Conservation (phyloP, 2,797 vertebrate species). For the Diceros bicornis region DNA sequence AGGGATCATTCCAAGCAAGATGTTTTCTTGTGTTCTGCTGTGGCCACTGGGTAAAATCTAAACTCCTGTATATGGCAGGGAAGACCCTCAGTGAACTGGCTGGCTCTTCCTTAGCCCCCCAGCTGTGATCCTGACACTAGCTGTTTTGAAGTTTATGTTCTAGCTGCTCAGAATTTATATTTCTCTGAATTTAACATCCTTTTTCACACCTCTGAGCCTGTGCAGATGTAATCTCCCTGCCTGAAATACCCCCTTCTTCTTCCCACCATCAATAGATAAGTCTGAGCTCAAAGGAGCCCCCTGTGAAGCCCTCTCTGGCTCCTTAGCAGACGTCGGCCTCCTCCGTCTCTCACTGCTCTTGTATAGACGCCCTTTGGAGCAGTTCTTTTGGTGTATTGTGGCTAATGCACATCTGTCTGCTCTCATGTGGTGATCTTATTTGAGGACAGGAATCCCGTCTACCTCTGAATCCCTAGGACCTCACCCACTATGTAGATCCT, state of each 20-base stretch:
- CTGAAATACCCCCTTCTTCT: not conserved
- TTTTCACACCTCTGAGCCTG: not conserved
- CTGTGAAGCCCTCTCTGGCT: no score
- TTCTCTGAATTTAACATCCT: not conserved
- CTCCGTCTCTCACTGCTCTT: not conserved
- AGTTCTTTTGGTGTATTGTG: not conserved
- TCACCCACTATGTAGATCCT: no score
- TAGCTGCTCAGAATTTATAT: not conserved
- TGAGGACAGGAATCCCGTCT: fast-evolving
- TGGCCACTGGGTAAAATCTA: not conserved
- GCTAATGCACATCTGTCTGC: fast-evolving
- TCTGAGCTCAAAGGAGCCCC: no score
- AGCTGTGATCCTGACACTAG: not conserved
- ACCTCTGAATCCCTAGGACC: not conserved
- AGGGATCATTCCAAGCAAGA: not conserved
- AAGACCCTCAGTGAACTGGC: not conserved
- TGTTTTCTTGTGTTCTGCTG: not conserved
- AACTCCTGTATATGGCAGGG: not conserved
- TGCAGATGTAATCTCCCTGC: not conserved
- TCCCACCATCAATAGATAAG: not conserved
- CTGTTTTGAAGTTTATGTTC: not conserved
- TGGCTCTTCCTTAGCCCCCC: not conserved
- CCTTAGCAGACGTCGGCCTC: no score
- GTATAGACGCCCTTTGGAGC: fast-evolving
- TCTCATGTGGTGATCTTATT: not conserved